Conservation (phyloP, 2,888 invertebrate genomes). For the Himalopsyche japonica region DNA sequence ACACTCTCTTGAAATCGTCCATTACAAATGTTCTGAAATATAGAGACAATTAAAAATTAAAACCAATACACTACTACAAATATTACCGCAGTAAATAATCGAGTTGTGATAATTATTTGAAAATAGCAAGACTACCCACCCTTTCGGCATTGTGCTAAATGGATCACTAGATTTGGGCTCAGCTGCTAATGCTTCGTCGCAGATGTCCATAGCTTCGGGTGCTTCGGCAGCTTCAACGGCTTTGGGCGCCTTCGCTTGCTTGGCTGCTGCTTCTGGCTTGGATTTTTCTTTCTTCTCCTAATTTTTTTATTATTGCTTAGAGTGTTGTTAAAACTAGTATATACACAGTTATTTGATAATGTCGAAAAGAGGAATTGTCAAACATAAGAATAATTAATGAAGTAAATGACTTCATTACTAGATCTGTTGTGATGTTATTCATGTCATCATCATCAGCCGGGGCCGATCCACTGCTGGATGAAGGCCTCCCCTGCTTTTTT, state of each 20-base stretch:
- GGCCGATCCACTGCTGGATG: too few species aligned
- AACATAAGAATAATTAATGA: too few species aligned
- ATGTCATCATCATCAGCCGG: too few species aligned
- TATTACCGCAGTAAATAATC: background rate
- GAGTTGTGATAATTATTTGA: background rate
- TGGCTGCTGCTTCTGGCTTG: slow-evolving; percentile 22
- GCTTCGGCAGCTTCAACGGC: background rate
- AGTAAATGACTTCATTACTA: too few species aligned
- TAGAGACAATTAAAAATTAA: background rate
- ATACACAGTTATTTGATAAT: too few species aligned
- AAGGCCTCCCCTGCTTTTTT: too few species aligned
- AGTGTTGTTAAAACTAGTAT: too few species aligned
- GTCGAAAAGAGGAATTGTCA: too few species aligned
- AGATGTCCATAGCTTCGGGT: slow-evolving; percentile 57
- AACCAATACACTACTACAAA: background rate
- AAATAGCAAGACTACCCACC: slow-evolving; percentile 66
- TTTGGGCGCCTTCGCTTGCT: slow-evolving; percentile 4
- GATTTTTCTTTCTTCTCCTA: background rate
- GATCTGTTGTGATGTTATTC: too few species aligned
- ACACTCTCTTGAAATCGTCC: slow-evolving; percentile 96
- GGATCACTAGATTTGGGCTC: slow-evolving; percentile 91
- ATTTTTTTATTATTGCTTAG: too few species aligned
- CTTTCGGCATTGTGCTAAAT: slow-evolving; percentile 87
- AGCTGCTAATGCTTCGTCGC: slow-evolving; percentile 69
- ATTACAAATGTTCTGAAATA: slow-evolving; percentile 78